Evolutionary conservation across 2,797 vertebrate species (phyloP).

Genomic region (Discoglossus pictus): DNA sequence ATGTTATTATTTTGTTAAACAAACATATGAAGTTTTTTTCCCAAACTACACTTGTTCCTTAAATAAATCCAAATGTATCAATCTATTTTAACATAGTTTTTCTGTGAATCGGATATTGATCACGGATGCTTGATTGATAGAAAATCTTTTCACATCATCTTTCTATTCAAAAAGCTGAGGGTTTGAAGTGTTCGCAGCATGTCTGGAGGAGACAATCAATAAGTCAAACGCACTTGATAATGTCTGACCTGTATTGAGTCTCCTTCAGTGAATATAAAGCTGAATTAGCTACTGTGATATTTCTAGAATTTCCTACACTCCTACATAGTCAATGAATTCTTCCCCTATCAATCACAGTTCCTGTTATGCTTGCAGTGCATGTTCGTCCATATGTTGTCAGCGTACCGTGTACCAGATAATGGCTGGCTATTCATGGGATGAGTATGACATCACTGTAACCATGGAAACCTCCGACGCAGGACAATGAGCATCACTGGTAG

Average conservation of each 20-base stretch:
- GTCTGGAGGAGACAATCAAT: neutral
- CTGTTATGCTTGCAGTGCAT: conserved; percentile 6
- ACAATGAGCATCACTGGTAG: conserved; percentile 34
- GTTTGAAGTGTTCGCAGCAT: neutral
- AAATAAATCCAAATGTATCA: too few species aligned
- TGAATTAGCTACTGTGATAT: conserved; percentile 11
- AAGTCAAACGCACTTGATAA: conserved; percentile 11
- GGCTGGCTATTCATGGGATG: conserved; percentile 40
- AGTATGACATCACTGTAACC: conserved; percentile 43
- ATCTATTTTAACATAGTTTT: too few species aligned
- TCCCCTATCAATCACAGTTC: conserved; percentile 14
- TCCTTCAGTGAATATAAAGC: neutral
- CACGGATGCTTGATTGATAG: neutral
- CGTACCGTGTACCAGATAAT: conserved; percentile 31
- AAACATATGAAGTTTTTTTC: too few species aligned
- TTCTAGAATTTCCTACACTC: neutral
- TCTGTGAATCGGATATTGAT: too few species aligned
- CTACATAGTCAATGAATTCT: too few species aligned
- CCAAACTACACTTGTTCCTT: too few species aligned
- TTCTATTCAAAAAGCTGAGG: neutral
- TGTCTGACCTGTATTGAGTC: conserved; percentile 5
- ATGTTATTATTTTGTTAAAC: too few species aligned
- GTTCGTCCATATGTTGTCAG: conserved; percentile 22
- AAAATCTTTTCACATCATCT: conserved; percentile 6
- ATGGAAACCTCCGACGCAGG: conserved; percentile 36